phyloP scores from a whole-genome alignment of 2,797 vertebrate genomes.

The Paedocypris micromegethes region DNA sequence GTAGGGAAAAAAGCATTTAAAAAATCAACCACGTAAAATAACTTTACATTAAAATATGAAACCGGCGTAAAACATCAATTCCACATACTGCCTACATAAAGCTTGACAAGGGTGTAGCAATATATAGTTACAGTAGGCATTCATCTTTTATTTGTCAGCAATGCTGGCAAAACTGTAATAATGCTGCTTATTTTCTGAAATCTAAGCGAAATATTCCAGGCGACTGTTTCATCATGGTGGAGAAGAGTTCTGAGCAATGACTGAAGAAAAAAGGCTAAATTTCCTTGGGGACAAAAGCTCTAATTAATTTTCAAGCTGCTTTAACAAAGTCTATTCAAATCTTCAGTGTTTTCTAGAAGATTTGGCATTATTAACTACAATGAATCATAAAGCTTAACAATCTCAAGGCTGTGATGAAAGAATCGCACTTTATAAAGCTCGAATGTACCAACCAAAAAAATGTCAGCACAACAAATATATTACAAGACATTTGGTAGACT shows the following conservation, averaged over 20 bases:
- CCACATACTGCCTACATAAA: too few relatives aligned
- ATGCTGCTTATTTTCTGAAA: constrained; percentile 2
- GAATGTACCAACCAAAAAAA: neutral
- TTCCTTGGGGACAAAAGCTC: constrained; percentile 34
- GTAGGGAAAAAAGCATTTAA: too few relatives aligned
- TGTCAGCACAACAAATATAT: neutral
- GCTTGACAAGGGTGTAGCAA: too few relatives aligned
- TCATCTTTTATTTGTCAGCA: neutral
- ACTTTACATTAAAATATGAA: too few relatives aligned
- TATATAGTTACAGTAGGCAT: too few relatives aligned
- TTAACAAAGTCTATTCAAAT: constrained; percentile 35
- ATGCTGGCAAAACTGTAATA: neutral
- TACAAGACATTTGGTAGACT: neutral
- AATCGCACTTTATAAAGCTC: neutral
- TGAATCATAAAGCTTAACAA: constrained; percentile 10
- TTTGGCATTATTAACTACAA: constrained; percentile 31
- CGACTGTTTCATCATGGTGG: constrained; percentile 10
- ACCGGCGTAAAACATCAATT: too few relatives aligned
- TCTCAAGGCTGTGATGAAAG: constrained; percentile 19
- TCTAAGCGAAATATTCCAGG: constrained; percentile 12
- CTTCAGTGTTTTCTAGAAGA: constrained; percentile 35
- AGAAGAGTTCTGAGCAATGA: constrained; percentile 18
- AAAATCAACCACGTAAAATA: too few relatives aligned
- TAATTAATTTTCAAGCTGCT: constrained; percentile 39
- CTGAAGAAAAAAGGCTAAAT: constrained; percentile 19